Evolutionary conservation across 2,797 vertebrate species (phyloP).

Genomic region (Sardinella longiceps): DNA sequence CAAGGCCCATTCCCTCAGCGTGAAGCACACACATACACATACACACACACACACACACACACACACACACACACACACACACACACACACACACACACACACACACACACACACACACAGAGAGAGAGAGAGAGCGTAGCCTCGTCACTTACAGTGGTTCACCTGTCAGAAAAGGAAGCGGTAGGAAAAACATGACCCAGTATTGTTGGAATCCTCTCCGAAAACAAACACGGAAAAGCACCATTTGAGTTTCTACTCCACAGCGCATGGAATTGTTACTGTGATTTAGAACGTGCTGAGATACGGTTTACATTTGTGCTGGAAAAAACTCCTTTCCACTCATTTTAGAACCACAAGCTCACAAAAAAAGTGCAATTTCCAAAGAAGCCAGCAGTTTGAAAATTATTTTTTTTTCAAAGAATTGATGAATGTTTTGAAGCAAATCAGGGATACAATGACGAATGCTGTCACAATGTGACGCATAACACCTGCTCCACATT

Average conservation of each 20-base stretch:
- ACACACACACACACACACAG: neutral
- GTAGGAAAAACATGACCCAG: neutral
- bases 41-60: neutral
- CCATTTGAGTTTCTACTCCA: neutral
- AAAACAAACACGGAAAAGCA: neutral
- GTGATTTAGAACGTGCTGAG: neutral
- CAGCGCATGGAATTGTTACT: neutral
- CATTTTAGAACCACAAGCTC: neutral
- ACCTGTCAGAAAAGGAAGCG: conserved; percentile 1
- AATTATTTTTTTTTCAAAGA: too few species aligned
- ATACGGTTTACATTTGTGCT: neutral
- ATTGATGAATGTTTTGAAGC: neutral
- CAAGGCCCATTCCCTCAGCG: neutral
- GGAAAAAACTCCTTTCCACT: neutral
- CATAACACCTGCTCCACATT: neutral
- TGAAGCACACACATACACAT: neutral
- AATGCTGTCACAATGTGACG: neutral
- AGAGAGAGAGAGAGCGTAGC: neutral
- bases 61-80: neutral
- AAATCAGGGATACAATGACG: neutral
- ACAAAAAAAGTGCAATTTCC: neutral
- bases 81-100: neutral
- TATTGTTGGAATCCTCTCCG: neutral
- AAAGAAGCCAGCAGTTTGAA: neutral
- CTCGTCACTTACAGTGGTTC: neutral